Percentiles rank a stretch among this genome's conserved stretches.
phyloP scores from a whole-genome alignment of 2,113 vertebrate genomes.

The Odontophorus gujanensis region DNA sequence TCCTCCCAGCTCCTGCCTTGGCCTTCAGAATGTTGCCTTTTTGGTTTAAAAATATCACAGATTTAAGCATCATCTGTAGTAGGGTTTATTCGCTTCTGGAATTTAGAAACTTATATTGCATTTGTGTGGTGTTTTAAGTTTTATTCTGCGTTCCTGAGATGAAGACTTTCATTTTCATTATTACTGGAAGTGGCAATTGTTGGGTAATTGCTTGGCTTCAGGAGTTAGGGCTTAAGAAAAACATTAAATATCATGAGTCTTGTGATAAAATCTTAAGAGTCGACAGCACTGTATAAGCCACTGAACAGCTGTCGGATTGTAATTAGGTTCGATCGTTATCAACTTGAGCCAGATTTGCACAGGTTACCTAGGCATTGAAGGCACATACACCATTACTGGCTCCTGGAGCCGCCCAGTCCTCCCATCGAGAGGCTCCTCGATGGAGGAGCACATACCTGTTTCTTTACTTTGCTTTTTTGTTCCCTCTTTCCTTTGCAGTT shows the following conservation, averaged over 20 bases:
- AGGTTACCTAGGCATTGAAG: background rate
- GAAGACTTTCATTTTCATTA: background rate
- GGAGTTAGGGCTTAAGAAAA: slow-evolving; percentile 23
- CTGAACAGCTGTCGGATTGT: slow-evolving; percentile 2
- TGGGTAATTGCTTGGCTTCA: slow-evolving; percentile 19
- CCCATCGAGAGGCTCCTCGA: background rate
- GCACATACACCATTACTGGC: background rate
- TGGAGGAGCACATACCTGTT: background rate
- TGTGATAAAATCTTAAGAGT: slow-evolving; percentile 40
- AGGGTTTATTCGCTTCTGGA: background rate
- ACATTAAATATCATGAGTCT: background rate
- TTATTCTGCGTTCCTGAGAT: background rate
- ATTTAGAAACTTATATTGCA: background rate
- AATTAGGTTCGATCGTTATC: slow-evolving; percentile 46
- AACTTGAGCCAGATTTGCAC: slow-evolving; percentile 8
- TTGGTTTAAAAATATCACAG: background rate
- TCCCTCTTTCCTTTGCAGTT: background rate
- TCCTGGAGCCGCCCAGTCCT: background rate
- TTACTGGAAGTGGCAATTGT: background rate
- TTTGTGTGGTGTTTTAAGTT: background rate
- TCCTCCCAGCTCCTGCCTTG: background rate
- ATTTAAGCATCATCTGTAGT: background rate
- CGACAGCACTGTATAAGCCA: background rate
- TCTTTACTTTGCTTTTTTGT: background rate
- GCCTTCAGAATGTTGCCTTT: background rate